A percentile compares a stretch with the other conserved stretches of the same genome.
Evolutionary conservation across 1,140 invertebrate genomes (phyloP).

Genomic region (Drosophila auraria): DNA sequence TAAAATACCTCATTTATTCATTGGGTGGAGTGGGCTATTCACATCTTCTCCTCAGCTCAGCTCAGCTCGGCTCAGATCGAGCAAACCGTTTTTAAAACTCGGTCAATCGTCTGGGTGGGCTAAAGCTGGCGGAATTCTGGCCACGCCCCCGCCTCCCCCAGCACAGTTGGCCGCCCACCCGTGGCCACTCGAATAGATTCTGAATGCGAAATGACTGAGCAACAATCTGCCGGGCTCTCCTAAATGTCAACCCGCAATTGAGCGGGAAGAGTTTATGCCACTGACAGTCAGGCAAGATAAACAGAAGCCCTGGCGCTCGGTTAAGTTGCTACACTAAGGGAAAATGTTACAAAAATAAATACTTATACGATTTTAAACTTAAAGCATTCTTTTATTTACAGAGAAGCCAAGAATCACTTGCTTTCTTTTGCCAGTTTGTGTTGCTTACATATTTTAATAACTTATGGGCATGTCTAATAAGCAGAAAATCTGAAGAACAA

Average conservation of each 20-base stretch:
- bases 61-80: neutral
- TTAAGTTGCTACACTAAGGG: conserved; percentile 14
- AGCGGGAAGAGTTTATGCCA: conserved; percentile 32
- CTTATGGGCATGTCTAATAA: too few species aligned
- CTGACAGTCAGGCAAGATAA: conserved; percentile 64
- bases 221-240: conserved; percentile 51
- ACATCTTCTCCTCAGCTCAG: neutral
- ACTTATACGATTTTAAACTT: too few species aligned
- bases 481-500: neutral
- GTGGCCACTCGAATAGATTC: conserved; percentile 49
- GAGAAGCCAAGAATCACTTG: too few species aligned
- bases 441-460: too few species aligned
- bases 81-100: conserved; percentile 17
- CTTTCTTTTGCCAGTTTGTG: too few species aligned
- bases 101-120: conserved; percentile 41
- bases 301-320: conserved; percentile 66
- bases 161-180: conserved; percentile 31
- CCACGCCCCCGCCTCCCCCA: conserved; percentile 11
- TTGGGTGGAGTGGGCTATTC: neutral
- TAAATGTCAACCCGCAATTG: conserved; percentile 67
- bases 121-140: conserved; percentile 7
- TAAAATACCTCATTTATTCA: conserved; percentile 13
- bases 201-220: conserved; percentile 68
- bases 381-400: too few species aligned
- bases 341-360: neutral